Percentiles rank a stretch among this genome's conserved stretches.
phyloP scores from a whole-genome alignment of 2,113 vertebrate species.

The Tympanuchus pallidicinctus region DNA sequence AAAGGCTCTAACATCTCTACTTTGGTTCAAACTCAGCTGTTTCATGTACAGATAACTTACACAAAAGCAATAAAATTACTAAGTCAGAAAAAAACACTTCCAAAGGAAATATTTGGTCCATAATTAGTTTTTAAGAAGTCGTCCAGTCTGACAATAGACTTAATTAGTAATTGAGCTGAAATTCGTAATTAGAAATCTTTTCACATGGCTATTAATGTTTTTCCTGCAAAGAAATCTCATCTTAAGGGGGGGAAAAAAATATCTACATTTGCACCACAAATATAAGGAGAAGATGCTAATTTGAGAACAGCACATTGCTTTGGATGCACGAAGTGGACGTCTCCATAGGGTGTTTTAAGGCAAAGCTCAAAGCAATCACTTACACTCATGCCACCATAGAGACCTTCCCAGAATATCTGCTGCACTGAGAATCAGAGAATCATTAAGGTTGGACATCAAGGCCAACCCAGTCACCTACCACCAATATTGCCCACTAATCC shows the following conservation, averaged over 20 bases:
- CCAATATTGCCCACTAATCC: too few species aligned
- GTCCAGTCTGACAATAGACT: constrained; percentile 47
- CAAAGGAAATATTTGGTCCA: constrained; percentile 56
- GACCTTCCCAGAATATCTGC: neutral
- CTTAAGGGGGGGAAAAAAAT: constrained; percentile 29
- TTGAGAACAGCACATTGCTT: neutral
- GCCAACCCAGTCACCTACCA: too few species aligned
- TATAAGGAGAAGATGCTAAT: constrained; percentile 29
- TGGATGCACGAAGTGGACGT: neutral
- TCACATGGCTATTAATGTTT: constrained; percentile 54
- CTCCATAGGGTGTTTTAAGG: neutral
- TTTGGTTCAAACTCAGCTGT: constrained; percentile 34
- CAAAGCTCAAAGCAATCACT: neutral
- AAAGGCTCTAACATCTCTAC: neutral
- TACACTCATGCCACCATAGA: neutral
- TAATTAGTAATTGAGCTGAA: constrained; percentile 65
- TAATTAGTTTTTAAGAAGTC: constrained; percentile 67
- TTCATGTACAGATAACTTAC: neutral
- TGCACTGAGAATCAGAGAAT: neutral
- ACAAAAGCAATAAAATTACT: constrained; percentile 58
- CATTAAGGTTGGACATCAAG: neutral
- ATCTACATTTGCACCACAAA: constrained; percentile 9
- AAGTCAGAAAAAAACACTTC: constrained; percentile 25
- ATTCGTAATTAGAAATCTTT: constrained; percentile 69
- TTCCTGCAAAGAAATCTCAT: constrained; percentile 39